Percentiles rank a stretch among this genome's conserved stretches.
phyloP scores from a whole-genome alignment of 2,113 vertebrate species.

The Atherinomorus stipes region DNA sequence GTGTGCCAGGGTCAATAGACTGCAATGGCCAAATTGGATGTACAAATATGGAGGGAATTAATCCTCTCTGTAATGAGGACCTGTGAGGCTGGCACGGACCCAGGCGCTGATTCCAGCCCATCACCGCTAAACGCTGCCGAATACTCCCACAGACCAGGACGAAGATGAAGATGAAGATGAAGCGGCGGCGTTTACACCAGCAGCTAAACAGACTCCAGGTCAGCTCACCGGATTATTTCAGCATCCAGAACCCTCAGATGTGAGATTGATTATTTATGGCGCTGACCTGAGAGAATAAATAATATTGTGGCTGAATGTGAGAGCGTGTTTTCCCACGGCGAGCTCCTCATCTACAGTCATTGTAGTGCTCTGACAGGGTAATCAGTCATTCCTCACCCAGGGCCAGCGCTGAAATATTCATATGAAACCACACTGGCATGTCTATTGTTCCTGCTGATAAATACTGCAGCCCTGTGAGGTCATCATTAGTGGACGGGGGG shows the following conservation, averaged over 20 bases:
- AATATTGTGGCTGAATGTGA: conserved; percentile 53
- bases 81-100: not conserved
- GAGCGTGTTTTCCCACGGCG: conserved; percentile 53
- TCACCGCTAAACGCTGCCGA: not conserved
- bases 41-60: conserved; percentile 68
- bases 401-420: conserved; percentile 66
- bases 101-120: not conserved
- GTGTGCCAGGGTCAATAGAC: conserved; percentile 65
- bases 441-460: conserved; percentile 65
- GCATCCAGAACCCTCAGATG: conserved; percentile 38
- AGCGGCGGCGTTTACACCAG: not conserved
- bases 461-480: conserved; percentile 64
- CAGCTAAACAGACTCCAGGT: conserved; percentile 13
- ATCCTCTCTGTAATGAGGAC: conserved; percentile 63
- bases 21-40: conserved; percentile 65
- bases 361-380: conserved; percentile 63
- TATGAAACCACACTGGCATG: conserved; percentile 55
- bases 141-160: too few species aligned
- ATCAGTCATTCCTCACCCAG: conserved; percentile 64
- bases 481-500: conserved; percentile 67
- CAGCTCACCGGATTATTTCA: conserved; percentile 20
- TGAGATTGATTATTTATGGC: conserved; percentile 48
- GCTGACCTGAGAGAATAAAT: conserved; percentile 53
- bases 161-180: too few species aligned
- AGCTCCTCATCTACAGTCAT: conserved; percentile 61